phyloP scores from a whole-genome alignment of 1,140 invertebrate species.

The Drosophila cardini region DNA sequence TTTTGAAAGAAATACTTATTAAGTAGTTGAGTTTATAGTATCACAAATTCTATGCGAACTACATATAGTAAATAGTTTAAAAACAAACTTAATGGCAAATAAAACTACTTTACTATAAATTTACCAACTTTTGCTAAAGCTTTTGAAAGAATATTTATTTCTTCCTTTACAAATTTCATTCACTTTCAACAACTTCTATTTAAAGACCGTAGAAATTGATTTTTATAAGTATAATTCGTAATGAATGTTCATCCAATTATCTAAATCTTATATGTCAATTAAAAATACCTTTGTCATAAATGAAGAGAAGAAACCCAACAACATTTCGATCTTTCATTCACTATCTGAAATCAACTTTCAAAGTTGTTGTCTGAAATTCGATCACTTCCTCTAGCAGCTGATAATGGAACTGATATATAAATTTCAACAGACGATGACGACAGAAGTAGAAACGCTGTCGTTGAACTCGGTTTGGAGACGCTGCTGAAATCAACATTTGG shows the following conservation, averaged over 20 bases:
- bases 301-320: slow-evolving; percentile 6
- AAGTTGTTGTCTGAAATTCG: slow-evolving; percentile 42
- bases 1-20: no score
- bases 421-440: slow-evolving; percentile 35
- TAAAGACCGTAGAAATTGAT: slow-evolving; percentile 10
- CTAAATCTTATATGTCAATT: slow-evolving; percentile 27
- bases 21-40: no score
- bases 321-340: slow-evolving; percentile 17
- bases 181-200: slow-evolving; percentile 13
- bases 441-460: slow-evolving; percentile 23
- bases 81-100: no score
- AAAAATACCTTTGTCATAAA: slow-evolving; percentile 21
- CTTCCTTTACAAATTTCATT: not conserved
- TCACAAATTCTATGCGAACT: no score
- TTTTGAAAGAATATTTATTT: not conserved
- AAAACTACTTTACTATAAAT: no score
- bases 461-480: slow-evolving; percentile 29
- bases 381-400: slow-evolving; percentile 49
- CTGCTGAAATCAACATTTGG: slow-evolving; percentile 32
- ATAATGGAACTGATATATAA: slow-evolving; percentile 45
- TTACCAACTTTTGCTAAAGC: no score
- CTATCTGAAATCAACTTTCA: slow-evolving; percentile 14
- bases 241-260: slow-evolving; percentile 17
- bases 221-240: slow-evolving; percentile 1
- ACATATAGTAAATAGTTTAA: no score